These are phyloP conservation scores for Catharus fuscescens DNA, from an alignment of 2,113 vertebrate species.

Conservation along the genomic window DNA sequence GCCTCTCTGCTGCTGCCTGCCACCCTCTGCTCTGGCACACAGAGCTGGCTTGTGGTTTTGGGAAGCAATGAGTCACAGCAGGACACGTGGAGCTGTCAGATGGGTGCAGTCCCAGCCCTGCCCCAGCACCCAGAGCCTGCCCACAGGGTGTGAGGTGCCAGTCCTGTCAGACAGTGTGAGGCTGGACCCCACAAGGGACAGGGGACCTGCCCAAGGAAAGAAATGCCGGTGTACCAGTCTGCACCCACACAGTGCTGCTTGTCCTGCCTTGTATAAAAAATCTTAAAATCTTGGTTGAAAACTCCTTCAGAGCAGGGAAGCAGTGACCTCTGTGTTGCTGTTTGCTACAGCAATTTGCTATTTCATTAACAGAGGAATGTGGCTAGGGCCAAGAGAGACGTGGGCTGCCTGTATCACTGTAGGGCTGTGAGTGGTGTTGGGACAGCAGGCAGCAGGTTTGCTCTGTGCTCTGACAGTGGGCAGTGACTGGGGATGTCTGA, in stretches of 20 bases:
- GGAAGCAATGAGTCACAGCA: fast-evolving
- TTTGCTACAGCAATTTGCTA: not conserved
- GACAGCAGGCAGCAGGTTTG: not conserved
- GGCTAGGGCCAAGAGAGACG: not conserved
- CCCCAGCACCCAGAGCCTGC: fast-evolving
- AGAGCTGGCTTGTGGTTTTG: not conserved
- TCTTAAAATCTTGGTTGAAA: not conserved
- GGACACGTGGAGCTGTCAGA: fast-evolving
- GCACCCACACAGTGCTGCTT: not conserved
- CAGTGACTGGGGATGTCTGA: not conserved
- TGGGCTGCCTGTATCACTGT: not conserved
- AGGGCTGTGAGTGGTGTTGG: not conserved
- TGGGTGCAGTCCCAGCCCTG: not conserved
- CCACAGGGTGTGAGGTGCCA: not conserved
- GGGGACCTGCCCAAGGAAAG: not conserved
- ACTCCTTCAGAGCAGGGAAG: not conserved
- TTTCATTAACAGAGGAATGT: not conserved
- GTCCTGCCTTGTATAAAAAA: not conserved
- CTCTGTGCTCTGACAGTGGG: not conserved
- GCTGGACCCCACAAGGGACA: not conserved
- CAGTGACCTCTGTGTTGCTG: fast-evolving
- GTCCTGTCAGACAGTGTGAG: not conserved
- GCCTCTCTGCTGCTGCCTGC: not conserved
- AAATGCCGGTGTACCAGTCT: no score
- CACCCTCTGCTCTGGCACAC: not conserved